phyloP scores from a whole-genome alignment of 2,888 invertebrate genomes.

The Molanna angustata region DNA sequence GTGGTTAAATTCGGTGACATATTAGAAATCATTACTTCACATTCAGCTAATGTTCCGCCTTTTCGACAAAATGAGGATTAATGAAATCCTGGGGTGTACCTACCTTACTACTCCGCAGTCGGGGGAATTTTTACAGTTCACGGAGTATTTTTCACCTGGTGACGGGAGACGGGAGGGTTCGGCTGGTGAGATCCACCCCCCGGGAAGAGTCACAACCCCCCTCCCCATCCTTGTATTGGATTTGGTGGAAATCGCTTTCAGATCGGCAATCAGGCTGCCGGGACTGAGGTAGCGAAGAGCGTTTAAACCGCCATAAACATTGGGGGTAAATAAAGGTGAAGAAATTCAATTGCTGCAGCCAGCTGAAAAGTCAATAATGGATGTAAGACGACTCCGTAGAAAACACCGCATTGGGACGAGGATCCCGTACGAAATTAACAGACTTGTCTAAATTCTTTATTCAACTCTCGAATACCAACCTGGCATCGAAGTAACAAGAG shows the following conservation, averaged over 20 bases:
- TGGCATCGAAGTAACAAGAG: too few species aligned
- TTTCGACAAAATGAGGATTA: conserved; percentile 10
- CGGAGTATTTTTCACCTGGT: background rate
- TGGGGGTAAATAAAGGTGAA: conserved; percentile 1
- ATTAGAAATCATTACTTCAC: too few species aligned
- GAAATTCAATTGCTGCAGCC: background rate
- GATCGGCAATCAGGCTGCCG: conserved; percentile 21
- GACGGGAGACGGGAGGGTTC: background rate
- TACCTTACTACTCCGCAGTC: background rate
- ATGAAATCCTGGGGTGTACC: conserved; percentile 15
- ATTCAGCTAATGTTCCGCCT: background rate
- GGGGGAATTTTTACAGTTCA: background rate
- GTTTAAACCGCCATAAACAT: conserved; percentile 16
- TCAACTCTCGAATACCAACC: too few species aligned
- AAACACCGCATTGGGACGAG: too few species aligned
- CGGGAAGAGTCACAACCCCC: background rate
- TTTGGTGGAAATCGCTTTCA: conserved; percentile 17
- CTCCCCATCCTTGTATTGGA: conserved; percentile 21
- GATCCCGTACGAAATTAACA: too few species aligned
- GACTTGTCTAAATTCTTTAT: too few species aligned
- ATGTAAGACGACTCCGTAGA: too few species aligned
- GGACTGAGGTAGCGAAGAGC: conserved; percentile 6
- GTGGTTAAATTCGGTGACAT: too few species aligned
- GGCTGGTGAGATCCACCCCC: background rate
- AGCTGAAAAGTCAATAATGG: conserved; percentile 11